Percentiles rank a stretch among this genome's conserved stretches.
Evolutionary conservation across 2,797 vertebrate species (phyloP).

Genomic region (Anguilla obscura): DNA sequence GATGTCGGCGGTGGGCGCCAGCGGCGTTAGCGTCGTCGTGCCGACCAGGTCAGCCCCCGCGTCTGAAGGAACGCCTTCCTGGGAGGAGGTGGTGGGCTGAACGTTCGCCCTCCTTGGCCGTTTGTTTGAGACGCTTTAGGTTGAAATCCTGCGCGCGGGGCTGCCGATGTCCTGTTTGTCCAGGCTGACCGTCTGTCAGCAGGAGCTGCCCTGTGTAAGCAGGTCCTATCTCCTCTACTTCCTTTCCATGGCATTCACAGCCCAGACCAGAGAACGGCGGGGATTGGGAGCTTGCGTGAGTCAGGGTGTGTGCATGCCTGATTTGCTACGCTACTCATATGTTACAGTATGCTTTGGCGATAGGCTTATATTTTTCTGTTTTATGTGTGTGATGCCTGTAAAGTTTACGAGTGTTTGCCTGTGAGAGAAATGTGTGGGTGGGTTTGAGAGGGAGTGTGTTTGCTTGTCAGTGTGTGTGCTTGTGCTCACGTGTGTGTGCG

Average conservation of each 20-base stretch:
- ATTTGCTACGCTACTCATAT: neutral
- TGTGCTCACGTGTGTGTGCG: neutral
- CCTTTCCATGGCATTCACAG: neutral
- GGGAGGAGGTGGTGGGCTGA: slow-evolving; percentile 12
- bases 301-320: neutral
- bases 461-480: neutral
- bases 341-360: neutral
- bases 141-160: neutral
- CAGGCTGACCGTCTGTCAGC: neutral
- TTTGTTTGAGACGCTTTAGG: neutral
- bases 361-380: neutral
- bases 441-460: neutral
- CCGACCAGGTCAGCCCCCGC: neutral
- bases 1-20: neutral
- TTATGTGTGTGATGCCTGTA: neutral
- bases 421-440: neutral
- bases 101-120: neutral
- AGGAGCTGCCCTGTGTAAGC: neutral
- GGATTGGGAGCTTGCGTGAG: neutral
- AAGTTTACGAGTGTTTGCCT: neutral
- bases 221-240: neutral
- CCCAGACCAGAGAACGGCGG: neutral
- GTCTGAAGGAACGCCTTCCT: neutral
- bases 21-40: neutral
- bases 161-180: slow-evolving; percentile 7